phyloP scores from a whole-genome alignment of 2,888 invertebrate species.

The Andrena marginata region DNA sequence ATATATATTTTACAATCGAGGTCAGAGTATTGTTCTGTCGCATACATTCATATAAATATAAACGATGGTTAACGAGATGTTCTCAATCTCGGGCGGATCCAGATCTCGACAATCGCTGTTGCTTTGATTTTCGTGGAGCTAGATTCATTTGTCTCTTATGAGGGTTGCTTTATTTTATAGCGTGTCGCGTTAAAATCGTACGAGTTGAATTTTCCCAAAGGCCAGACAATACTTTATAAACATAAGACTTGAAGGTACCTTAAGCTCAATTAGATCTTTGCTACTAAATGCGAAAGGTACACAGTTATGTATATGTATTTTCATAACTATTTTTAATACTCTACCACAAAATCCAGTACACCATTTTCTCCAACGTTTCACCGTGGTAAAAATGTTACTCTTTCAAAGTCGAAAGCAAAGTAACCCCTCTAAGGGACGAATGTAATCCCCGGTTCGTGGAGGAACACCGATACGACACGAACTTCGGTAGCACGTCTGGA shows the following conservation, averaged over 20 bases:
- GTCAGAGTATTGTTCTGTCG: constrained; percentile 55
- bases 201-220: too few species aligned
- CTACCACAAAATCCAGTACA: neutral
- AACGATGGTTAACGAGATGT: constrained; percentile 18
- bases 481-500: neutral
- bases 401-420: neutral
- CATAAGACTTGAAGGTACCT: too few species aligned
- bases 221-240: too few species aligned
- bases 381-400: neutral
- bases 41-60: constrained; percentile 23
- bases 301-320: too few species aligned
- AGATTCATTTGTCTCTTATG: neutral
- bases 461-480: constrained; percentile 7
- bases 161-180: neutral
- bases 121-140: neutral
- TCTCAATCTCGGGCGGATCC: neutral
- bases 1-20: constrained; percentile 56
- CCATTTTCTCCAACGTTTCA: neutral
- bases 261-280: too few species aligned
- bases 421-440: neutral
- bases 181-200: neutral
- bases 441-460: neutral
- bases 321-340: neutral
- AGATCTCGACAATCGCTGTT: neutral
- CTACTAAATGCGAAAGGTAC: too few species aligned